These are phyloP conservation scores for Pelosia muscerda DNA, from an alignment of 2,888 invertebrate genomes.

Conservation along the genomic window DNA sequence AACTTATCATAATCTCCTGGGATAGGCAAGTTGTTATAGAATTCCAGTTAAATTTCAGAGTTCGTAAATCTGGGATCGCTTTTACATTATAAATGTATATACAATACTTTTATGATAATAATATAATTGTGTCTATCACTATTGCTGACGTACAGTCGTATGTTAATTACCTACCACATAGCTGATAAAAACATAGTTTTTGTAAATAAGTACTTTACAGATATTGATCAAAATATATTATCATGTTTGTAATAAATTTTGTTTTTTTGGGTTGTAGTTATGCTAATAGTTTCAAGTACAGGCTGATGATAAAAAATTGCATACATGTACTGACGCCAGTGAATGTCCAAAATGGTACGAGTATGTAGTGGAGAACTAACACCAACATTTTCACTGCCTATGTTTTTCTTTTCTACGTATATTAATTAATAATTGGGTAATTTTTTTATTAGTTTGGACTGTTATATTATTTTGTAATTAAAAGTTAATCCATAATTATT, in stretches of 20 bases:
- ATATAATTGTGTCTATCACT: too few relatives aligned
- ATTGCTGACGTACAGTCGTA: neutral
- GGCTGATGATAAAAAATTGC: neutral
- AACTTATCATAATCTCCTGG: too few relatives aligned
- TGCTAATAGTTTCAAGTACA: conserved; percentile 4
- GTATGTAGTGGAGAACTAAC: neutral
- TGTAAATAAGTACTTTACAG: neutral
- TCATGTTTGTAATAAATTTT: neutral
- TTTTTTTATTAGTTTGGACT: too few relatives aligned
- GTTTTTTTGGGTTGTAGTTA: neutral
- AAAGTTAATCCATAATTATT: neutral
- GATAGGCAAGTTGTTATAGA: too few relatives aligned
- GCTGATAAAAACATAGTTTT: neutral
- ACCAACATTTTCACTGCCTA: neutral
- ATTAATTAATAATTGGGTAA: neutral
- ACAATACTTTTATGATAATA: too few relatives aligned
- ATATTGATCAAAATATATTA: conserved; percentile 1
- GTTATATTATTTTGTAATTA: neutral
- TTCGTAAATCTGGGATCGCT: too few relatives aligned
- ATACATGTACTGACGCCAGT: neutral
- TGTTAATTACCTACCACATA: neutral
- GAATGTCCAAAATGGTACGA: neutral
- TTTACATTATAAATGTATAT: too few relatives aligned
- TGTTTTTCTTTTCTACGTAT: neutral
- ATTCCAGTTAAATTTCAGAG: too few relatives aligned